Base-by-base conservation (phyloP, 2,113 vertebrate genomes). In the Spea bombifrons region DNA sequence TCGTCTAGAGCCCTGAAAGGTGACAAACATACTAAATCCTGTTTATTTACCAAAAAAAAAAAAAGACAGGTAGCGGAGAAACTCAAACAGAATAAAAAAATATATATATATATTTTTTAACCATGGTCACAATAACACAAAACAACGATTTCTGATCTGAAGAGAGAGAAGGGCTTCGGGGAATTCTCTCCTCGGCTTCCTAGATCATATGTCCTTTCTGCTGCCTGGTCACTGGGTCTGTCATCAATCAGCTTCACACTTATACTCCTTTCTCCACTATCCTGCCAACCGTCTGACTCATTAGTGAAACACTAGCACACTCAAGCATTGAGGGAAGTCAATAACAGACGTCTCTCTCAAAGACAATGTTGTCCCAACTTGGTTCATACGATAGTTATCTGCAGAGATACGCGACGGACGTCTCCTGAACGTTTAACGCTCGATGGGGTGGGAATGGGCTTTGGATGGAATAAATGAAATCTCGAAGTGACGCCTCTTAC, bases 251-350 rank as follows among this genome's bases (percentile, higher is more conserved):
- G 55, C 77, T 52, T 80, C 77, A 68, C 77, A 80, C 77, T 80
- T 80, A 61, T 73, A 80, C 77, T 80, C 77, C 67, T 66, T 80
- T 73, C 71, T 73, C 65, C 70, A 73, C 77, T 80, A 48, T 73
- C 77, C 77, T 80, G 77, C 77, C 77, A 80, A 80, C 70, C 73
- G 77, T 80, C 77, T 80, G 77, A 80, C 77, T 80, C 77, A 80
- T 80, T 80, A 80, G 77, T 80, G 77, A 80, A 80, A 80, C 77
- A 80, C 77, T 80, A 80, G 77, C 66, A 80, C 73, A 80, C 71
- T 71, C 77, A 65, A 73, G 68, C 71, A 80, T 68, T 48, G 64
- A 48, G 64, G 67, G 63, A 57, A 80, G 77, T 80, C 77, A 80
- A 80, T 80, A 80, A 66, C 71, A 80, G 77, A 67, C 77, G 43